Evolutionary conservation across 2,888 invertebrate genomes (phyloP).

Genomic region (Brachylomia viminalis): DNA sequence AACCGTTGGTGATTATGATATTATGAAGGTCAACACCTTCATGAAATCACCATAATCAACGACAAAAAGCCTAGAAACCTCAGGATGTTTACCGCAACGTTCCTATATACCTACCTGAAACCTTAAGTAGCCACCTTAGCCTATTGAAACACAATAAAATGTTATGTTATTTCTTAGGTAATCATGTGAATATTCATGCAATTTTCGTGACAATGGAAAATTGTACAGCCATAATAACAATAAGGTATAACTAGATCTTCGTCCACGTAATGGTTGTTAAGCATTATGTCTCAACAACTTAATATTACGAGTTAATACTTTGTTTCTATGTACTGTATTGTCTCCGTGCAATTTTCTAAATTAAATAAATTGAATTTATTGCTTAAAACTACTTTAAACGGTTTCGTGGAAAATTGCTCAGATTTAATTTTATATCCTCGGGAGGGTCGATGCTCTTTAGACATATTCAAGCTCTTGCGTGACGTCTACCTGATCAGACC

Average conservation of each 20-base stretch:
- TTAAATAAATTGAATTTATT: too few species aligned
- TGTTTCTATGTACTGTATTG: conserved; percentile 13
- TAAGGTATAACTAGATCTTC: conserved; percentile 39
- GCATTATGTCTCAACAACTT: conserved; percentile 30
- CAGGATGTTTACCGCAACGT: conserved; percentile 6
- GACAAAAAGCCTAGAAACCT: background rate
- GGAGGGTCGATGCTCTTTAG: conserved; percentile 39
- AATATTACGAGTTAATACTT: background rate
- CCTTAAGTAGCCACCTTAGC: conserved; percentile 11
- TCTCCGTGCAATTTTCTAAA: conserved; percentile 18
- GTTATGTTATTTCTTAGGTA: conserved; percentile 36
- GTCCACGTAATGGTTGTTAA: conserved; percentile 23
- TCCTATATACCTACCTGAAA: background rate
- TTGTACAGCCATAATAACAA: conserved; percentile 48
- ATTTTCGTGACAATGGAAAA: conserved; percentile 61
- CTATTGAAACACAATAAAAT: conserved; percentile 45
- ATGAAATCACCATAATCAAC: too few species aligned
- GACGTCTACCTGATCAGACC: background rate
- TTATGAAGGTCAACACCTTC: background rate
- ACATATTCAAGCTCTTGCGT: conserved; percentile 26
- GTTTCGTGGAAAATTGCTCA: too few species aligned
- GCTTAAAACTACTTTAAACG: too few species aligned
- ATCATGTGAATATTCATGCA: conserved; percentile 53
- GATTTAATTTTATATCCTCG: conserved; percentile 12
- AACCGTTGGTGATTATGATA: background rate